Conservation (phyloP, 2,797 vertebrate species). For the Danio tinwini region DNA sequence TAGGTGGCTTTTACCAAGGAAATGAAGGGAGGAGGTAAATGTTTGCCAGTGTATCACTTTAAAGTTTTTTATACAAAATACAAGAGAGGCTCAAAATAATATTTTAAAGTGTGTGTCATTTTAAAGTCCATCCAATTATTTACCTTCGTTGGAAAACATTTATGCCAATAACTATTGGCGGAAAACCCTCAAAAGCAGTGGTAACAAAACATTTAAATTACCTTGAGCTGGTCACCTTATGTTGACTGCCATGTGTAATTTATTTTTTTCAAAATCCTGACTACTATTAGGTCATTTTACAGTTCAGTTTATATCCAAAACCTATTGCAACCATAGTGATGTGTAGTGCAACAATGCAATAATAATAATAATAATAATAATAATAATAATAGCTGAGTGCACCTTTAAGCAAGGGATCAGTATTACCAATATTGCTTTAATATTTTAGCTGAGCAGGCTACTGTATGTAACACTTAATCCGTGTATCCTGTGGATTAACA, state of each 20-base stretch:
- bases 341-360: too few species aligned
- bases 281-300: background rate
- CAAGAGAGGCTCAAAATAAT: background rate
- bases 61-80: background rate
- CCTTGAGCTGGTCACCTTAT: background rate
- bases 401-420: background rate
- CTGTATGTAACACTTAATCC: constrained; percentile 4
- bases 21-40: constrained; percentile 3
- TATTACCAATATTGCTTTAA: background rate
- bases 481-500: constrained; percentile 1
- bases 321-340: background rate
- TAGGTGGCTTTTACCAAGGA: background rate
- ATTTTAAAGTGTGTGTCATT: background rate
- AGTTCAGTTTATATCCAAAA: background rate
- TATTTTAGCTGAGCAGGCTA: background rate
- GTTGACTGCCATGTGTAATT: background rate
- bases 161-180: too few species aligned
- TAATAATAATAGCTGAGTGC: background rate
- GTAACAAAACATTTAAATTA: too few species aligned
- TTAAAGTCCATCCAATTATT: too few species aligned
- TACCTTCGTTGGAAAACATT: too few species aligned
- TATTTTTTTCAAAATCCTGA: background rate
- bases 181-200: too few species aligned
- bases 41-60: background rate
- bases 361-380: too few species aligned